Percentiles rank a stretch among this genome's conserved stretches.
Evolutionary conservation across 2,113 vertebrate genomes (phyloP).

Genomic region (Herpetotheres cachinnans): DNA sequence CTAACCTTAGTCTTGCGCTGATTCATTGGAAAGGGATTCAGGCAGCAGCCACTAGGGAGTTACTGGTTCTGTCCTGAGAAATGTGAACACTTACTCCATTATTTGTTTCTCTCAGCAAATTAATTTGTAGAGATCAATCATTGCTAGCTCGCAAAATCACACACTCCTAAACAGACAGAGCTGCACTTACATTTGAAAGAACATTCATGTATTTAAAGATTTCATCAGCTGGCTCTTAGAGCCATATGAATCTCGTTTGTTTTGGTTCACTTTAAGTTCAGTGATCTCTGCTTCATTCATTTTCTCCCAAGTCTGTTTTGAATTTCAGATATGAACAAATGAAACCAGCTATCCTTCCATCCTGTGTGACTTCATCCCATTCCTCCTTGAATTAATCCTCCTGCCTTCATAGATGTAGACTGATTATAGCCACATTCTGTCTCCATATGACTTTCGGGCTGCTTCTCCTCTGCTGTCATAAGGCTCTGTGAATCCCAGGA

Average conservation of each 20-base stretch:
- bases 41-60: neutral
- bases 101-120: conserved; percentile 33
- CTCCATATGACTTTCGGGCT: neutral
- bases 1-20: neutral
- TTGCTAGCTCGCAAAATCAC: neutral
- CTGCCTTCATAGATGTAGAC: neutral
- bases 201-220: neutral
- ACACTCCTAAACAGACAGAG: neutral
- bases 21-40: neutral
- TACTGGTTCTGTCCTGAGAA: neutral
- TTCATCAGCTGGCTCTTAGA: neutral
- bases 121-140: conserved; percentile 5
- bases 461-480: neutral
- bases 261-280: conserved; percentile 53
- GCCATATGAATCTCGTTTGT: conserved; percentile 23
- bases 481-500: neutral
- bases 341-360: neutral
- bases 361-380: neutral
- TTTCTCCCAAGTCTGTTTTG: conserved; percentile 14
- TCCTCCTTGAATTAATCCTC: neutral
- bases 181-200: neutral
- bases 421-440: neutral
- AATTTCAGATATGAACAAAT: conserved; percentile 39
- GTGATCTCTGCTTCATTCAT: conserved; percentile 22
- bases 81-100: neutral